Base-by-base conservation (phyloP, 2,113 vertebrate genomes). In the Herpetotheres cachinnans region DNA sequence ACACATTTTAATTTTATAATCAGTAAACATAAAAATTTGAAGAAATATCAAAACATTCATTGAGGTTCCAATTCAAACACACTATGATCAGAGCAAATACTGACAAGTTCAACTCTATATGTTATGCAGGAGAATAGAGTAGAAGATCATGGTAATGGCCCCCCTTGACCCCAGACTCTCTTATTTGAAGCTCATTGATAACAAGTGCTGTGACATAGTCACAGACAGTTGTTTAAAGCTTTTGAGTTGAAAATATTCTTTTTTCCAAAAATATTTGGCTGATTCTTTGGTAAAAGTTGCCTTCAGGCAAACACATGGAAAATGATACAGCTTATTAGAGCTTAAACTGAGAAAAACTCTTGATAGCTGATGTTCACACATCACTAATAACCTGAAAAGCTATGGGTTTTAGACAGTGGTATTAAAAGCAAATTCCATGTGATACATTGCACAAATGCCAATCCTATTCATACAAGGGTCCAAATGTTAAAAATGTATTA, bases 401-500 rank as follows among this genome's bases (percentile, higher is more conserved):
- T 90, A 74, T 29, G 72, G 92, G 32, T 58, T 76, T 97, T 96
- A 94, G 95, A 92, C 95, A 87, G 89, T 77, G 90, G 46, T 83
- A 94, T 89, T 94, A 93, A 86, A 96, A 93, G 85, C 36, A 95
- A 96, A 95, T 72, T 93, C 54, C 77, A 72, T 59, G 79, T 84
- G 84, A 97, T 92, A 97, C 93, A 70, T 72, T 97, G 93, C 91
- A 97, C 78, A 93, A 56, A 95, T 96, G 95, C 86, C 97, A 97
- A 89, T 93, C 87, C 94, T 94, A 95, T 97, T 98, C 97, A 96
- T 96, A 95, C 84, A 92, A 95, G 18, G 95, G 97, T 89, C 87
- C 91, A 97, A 97, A 94, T 92, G 95, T 95, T 97, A 97, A 98
- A 97, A 96, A 96, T 88, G 10, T 95, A 97, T 97, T 91, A 97